Evolutionary conservation across 2,113 vertebrate genomes (phyloP).

Genomic region (Formicarius rufipectus): DNA sequence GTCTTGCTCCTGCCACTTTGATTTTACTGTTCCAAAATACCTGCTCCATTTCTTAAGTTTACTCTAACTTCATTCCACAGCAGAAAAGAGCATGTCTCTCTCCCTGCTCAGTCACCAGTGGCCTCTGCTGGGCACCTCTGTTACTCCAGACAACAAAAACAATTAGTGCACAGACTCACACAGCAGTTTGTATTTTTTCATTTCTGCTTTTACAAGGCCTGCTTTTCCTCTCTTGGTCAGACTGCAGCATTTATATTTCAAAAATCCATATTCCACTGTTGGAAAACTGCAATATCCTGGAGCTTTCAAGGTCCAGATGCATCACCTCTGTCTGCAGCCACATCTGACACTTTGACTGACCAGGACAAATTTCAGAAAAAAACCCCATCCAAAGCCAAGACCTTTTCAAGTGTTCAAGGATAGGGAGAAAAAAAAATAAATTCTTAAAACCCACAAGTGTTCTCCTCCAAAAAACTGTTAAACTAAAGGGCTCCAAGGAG

Average conservation of each 20-base stretch:
- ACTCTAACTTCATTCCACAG: background rate
- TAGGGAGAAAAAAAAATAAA: accelerated
- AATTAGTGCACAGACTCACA: accelerated
- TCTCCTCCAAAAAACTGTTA: background rate
- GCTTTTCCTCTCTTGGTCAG: background rate
- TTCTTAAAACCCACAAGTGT: background rate
- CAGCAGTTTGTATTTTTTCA: background rate
- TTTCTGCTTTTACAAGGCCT: background rate
- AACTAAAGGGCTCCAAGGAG: background rate
- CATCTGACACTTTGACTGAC: background rate
- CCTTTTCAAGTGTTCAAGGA: background rate
- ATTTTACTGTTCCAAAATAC: background rate
- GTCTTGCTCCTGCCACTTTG: background rate
- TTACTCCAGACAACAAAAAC: background rate
- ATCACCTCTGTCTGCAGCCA: background rate
- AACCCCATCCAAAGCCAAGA: background rate
- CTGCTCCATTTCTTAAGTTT: background rate
- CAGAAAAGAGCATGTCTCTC: accelerated
- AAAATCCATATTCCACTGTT: background rate
- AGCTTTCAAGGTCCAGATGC: background rate
- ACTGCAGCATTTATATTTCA: accelerated
- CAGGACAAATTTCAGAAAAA: background rate
- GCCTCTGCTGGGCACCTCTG: constrained; percentile 60
- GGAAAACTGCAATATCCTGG: background rate
- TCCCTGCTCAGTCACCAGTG: background rate